Conservation (phyloP, 2,113 vertebrate genomes). For the Eudyptes chrysolophus region DNA sequence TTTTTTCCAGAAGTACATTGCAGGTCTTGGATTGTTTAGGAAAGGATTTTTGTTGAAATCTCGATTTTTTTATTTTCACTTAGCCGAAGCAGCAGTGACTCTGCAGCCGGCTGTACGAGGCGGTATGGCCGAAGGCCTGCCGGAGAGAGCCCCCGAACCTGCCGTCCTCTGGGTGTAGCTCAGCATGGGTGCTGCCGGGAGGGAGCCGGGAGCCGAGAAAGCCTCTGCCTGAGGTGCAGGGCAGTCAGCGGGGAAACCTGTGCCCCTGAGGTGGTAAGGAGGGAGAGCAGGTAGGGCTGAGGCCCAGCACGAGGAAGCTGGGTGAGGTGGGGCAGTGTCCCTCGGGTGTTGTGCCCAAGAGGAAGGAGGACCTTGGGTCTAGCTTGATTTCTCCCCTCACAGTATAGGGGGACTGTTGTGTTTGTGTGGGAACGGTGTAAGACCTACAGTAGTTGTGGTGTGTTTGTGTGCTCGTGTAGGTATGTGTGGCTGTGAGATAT, state of each 20-base stretch:
- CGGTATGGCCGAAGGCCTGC: neutral
- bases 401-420: rapidly evolving
- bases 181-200: neutral
- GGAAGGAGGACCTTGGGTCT: neutral
- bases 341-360: neutral
- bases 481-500: neutral
- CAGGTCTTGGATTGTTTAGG: neutral
- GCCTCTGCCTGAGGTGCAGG: neutral
- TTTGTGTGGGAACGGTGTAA: neutral
- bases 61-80: neutral
- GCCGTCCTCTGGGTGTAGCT: rapidly evolving
- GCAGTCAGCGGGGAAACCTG: rapidly evolving
- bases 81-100: neutral
- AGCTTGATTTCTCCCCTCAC: neutral
- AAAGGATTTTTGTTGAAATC: neutral
- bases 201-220: neutral
- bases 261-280: rapidly evolving
- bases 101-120: neutral
- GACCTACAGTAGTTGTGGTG: neutral
- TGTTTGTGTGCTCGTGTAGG: rapidly evolving
- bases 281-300: neutral
- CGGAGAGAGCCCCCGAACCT: neutral
- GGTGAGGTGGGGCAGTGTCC: rapidly evolving
- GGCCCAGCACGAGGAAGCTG: neutral
- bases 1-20: neutral